These are phyloP conservation scores for Lepus townsendii DNA, from an alignment of 2,797 vertebrate species.

Conservation along the genomic window DNA sequence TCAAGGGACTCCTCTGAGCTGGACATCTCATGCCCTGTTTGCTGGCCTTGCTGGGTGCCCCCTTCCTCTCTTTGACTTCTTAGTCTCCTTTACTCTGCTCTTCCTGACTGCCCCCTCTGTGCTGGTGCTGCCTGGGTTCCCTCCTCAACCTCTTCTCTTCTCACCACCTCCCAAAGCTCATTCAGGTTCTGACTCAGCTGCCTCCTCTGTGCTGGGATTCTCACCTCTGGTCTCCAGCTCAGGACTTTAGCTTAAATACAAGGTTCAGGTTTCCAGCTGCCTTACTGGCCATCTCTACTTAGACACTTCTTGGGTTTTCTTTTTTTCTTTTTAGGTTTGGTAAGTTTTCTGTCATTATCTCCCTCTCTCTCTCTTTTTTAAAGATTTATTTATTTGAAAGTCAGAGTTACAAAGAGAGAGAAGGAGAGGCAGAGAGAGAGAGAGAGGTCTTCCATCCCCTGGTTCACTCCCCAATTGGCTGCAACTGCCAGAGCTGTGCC, in stretches of 20 bases:
- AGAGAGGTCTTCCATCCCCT: too few species aligned
- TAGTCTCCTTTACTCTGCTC: neutral
- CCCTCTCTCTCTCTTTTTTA: too few species aligned
- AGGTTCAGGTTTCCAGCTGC: neutral
- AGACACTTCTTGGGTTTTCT: neutral
- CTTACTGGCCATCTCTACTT: neutral
- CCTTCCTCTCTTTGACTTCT: neutral
- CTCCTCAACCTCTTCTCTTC: neutral
- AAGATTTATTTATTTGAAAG: too few species aligned
- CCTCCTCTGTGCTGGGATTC: neutral
- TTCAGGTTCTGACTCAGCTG: neutral
- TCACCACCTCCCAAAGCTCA: neutral
- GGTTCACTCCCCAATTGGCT: too few species aligned
- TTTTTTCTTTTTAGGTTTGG: too few species aligned
- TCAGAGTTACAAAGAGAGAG: too few species aligned
- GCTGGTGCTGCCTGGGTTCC: neutral
- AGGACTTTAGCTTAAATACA: neutral
- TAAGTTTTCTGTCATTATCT: too few species aligned
- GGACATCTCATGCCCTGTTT: neutral
- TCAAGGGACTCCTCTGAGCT: neutral
- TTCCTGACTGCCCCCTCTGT: neutral
- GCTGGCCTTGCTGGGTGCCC: neutral
- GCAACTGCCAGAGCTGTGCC: too few species aligned
- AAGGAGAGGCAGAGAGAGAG: too few species aligned
- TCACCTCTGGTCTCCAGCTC: neutral